Percentiles rank a stretch among this genome's conserved stretches.
Evolutionary conservation across 2,797 vertebrate species (phyloP).

Genomic region (Cyclopterus lumpus): DNA sequence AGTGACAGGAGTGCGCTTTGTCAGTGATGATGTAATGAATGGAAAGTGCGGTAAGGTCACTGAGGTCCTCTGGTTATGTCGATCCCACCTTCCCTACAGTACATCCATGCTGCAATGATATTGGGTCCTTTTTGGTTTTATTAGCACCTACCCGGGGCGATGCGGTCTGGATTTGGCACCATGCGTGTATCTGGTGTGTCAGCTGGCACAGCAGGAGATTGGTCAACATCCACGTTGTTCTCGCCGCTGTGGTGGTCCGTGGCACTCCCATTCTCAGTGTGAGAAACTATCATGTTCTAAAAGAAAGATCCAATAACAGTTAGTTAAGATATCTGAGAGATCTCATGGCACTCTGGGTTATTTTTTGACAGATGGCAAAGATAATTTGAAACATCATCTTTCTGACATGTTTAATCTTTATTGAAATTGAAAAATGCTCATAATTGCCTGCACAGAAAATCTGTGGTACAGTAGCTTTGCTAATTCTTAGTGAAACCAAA

Average conservation of each 20-base stretch:
- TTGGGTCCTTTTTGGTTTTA: neutral
- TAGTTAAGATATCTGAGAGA: neutral
- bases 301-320: constrained; percentile 26
- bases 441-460: neutral
- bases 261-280: constrained; percentile 71
- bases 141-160: constrained; percentile 90
- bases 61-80: constrained; percentile 6
- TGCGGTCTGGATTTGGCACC: constrained; percentile 86
- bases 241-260: constrained; percentile 69
- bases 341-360: neutral
- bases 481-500: neutral
- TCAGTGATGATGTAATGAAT: neutral
- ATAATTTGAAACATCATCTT: neutral
- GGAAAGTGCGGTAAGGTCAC: neutral
- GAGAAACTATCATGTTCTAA: constrained; percentile 65
- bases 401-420: neutral
- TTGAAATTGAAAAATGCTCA: neutral
- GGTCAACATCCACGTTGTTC: constrained; percentile 68
- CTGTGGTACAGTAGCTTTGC: neutral
- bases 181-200: constrained; percentile 82
- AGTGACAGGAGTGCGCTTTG: neutral
- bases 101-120: constrained; percentile 3
- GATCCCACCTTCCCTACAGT: constrained; percentile 1
- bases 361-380: neutral
- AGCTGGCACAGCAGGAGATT: constrained; percentile 79